Evolutionary conservation across 2,888 invertebrate genomes (phyloP), one percentile per base, ranked within the genome.

Genomic region (Trimorus sp.): DNA sequence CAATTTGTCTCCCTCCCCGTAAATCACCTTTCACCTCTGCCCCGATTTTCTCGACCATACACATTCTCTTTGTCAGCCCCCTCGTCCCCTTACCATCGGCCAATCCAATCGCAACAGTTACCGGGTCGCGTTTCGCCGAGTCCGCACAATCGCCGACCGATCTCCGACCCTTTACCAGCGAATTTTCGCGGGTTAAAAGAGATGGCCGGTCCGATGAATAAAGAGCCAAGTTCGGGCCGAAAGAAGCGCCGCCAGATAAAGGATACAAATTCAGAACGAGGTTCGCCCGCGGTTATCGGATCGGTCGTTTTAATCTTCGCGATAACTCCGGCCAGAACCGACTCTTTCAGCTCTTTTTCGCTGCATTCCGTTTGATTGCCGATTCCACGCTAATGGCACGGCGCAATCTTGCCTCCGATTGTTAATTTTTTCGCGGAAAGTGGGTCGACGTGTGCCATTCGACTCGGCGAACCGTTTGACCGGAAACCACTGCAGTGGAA

Each of bases 271-370:
- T 68, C 73, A 45, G 60, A 63, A 78, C 65, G 58, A 71, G 62
- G 58, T 77, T 69, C 48, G 59, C 59, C 62, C 74, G 76, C 62
- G 74, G 82, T 82, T 82, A 78, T 82, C 75, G 78, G 65, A 78
- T 68, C 80, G 82, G 66, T 80, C 83, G 82, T 84, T 86, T 84
- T 86, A 84, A 86, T 86, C 86, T 84, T 80, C 83, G 75, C 80
- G 83, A 84, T 84, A 84, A 85, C 83, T 82, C 79, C 69, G 38
- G 59, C 77, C 65, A 7, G 51, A 75, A 26, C 4, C 78, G 73
- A 69, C 71, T 73, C 58, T 15, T 6, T 45, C 42, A 26, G 6
- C 42, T 58, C 11, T 45, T 49, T 51, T 49, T 68, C 65, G 36
- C 36, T 36, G 11, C 51, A 8, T 53, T 68, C 42, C 62, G 42